Evolutionary conservation across 37 sponge, comb jelly and placozoan genomes (phyloP).

Genomic region (Oopsacas minuta): DNA sequence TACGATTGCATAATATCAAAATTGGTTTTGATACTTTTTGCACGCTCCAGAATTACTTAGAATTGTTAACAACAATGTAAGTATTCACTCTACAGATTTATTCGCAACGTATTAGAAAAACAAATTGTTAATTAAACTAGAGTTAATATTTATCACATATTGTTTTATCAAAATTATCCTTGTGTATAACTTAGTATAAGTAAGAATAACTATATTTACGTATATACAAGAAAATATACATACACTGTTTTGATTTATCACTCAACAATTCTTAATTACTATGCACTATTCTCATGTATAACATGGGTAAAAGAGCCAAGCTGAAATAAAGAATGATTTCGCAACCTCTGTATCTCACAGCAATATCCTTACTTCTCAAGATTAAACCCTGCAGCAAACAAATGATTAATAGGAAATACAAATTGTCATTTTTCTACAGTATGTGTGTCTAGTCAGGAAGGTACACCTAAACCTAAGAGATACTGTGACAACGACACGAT

Average conservation of each 20-base stretch:
- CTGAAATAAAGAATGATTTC: conserved; percentile 8
- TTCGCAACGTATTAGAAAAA: conserved; percentile 15
- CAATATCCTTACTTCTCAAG: conserved; percentile 14
- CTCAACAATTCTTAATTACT: conserved; percentile 9
- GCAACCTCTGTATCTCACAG: conserved; percentile 10
- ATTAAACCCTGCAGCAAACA: background rate
- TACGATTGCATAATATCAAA: no score
- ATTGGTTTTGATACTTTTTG: no score
- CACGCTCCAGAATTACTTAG: no score
- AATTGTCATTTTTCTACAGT: background rate
- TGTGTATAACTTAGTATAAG: no score
- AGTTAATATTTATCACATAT: conserved; percentile 10
- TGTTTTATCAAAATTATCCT: background rate
- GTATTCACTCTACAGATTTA: conserved; percentile 13
- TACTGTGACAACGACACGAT: background rate
- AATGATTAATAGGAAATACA: background rate
- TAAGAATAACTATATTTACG: no score
- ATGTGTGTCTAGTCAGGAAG: conserved; percentile 17
- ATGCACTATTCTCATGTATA: conserved; percentile 4
- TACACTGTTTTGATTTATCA: conserved; percentile 8
- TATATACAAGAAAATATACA: background rate
- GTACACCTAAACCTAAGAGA: conserved; percentile 15
- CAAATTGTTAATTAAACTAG: conserved; percentile 17
- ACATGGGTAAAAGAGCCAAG: background rate
- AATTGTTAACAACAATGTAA: no score